These are phyloP conservation scores for Orthonyx spaldingii DNA, from an alignment of 2,113 vertebrate genomes.

Conservation along the genomic window DNA sequence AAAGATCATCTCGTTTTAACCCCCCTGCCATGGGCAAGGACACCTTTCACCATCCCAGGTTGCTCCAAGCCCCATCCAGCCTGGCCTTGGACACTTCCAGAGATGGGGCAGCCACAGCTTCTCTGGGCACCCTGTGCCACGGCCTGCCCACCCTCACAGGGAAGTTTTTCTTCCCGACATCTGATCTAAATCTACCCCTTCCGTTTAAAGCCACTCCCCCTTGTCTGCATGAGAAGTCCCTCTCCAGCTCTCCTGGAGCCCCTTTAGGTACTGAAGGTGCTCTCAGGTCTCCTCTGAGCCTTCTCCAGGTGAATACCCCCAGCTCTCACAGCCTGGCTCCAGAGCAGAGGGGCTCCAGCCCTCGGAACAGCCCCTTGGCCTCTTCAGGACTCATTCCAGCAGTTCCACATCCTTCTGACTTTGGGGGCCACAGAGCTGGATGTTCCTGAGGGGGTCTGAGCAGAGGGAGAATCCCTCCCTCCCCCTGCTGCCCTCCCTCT, in stretches of 20 bases:
- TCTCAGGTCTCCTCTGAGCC: not conserved
- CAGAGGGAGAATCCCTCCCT: not conserved
- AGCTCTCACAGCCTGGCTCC: not conserved
- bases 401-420: not conserved
- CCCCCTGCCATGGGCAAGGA: not conserved
- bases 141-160: rapidly evolving
- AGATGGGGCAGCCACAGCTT: not conserved
- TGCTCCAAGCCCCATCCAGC: rapidly evolving
- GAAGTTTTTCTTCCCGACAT: too few relatives aligned
- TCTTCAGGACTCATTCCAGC: rapidly evolving
- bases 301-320: not conserved
- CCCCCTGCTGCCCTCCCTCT: not conserved
- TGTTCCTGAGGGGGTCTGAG: not conserved
- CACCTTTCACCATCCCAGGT: rapidly evolving
- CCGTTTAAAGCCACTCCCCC: not conserved
- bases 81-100: not conserved
- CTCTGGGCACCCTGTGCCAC: not conserved
- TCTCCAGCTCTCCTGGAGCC: not conserved
- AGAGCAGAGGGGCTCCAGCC: not conserved
- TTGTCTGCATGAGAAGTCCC: too few relatives aligned
- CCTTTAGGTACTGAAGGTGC: rapidly evolving
- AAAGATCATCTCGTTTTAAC: rapidly evolving
- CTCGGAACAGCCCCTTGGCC: rapidly evolving
- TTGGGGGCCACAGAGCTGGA: not conserved
- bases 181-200: not conserved